phyloP scores from a whole-genome alignment of 2,113 vertebrate species.

The Craseonycteris thonglongyai region DNA sequence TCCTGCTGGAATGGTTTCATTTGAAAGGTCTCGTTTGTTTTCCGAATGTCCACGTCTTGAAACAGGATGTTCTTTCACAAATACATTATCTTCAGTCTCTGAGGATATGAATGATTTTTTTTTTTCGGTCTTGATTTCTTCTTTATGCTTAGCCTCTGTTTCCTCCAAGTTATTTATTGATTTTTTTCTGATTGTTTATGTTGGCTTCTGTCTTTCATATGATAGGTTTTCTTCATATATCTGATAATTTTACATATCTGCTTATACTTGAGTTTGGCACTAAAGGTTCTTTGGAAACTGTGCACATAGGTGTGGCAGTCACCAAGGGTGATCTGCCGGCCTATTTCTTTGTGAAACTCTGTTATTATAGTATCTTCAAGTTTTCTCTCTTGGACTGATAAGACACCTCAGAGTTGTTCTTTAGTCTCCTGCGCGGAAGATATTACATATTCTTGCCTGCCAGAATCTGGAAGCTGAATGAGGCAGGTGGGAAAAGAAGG shows the following conservation, averaged over 20 bases:
- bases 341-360: neutral
- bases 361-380: neutral
- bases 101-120: neutral
- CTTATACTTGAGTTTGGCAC: neutral
- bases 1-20: neutral
- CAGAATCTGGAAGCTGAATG: neutral
- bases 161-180: neutral
- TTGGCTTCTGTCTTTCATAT: neutral
- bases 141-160: neutral
- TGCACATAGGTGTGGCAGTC: neutral
- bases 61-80: slow-evolving; percentile 20
- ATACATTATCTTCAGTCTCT: neutral
- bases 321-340: neutral
- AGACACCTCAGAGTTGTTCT: neutral
- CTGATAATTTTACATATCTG: neutral
- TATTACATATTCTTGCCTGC: neutral
- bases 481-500: neutral
- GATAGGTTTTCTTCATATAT: neutral
- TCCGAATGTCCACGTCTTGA: slow-evolving; percentile 10
- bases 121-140: neutral
- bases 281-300: neutral
- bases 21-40: slow-evolving; percentile 7
- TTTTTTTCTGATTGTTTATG: neutral
- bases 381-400: neutral
- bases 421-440: neutral